phyloP scores from a whole-genome alignment of 2,888 invertebrate species.

The Acheta domesticus region DNA sequence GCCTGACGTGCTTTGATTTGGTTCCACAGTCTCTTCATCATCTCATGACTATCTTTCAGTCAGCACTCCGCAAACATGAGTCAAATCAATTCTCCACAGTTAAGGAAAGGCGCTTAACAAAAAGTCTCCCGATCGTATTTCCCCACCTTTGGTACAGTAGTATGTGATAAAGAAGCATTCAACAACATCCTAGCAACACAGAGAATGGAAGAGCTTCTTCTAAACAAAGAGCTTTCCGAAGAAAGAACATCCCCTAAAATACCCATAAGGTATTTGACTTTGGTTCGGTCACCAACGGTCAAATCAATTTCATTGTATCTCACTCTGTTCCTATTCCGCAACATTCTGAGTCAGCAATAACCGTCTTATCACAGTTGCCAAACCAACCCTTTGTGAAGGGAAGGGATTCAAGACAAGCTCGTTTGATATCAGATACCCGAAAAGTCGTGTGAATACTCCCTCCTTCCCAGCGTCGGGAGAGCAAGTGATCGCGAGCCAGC shows the following conservation, averaged over 20 bases:
- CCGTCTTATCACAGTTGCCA: neutral
- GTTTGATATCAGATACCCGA: too few species aligned
- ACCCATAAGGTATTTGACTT: conserved; percentile 18
- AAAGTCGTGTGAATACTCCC: too few species aligned
- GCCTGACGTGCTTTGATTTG: neutral
- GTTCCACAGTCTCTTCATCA: neutral
- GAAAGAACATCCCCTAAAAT: neutral
- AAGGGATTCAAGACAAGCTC: too few species aligned
- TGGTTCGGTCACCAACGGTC: neutral
- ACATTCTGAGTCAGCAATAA: neutral
- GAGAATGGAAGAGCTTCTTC: neutral
- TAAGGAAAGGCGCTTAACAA: neutral
- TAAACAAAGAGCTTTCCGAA: neutral
- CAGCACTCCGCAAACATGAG: neutral
- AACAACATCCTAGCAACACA: neutral
- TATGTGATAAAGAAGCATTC: neutral
- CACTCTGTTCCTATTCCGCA: neutral
- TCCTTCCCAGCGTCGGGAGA: too few species aligned
- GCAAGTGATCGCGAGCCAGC: too few species aligned
- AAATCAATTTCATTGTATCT: neutral
- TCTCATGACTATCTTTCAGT: neutral
- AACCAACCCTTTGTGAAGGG: neutral
- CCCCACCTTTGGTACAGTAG: neutral
- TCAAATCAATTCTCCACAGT: neutral
- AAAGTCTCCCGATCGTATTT: neutral